These are phyloP conservation scores for Nymphicus hollandicus DNA, from an alignment of 2,113 vertebrate genomes.

Conservation along the genomic window DNA sequence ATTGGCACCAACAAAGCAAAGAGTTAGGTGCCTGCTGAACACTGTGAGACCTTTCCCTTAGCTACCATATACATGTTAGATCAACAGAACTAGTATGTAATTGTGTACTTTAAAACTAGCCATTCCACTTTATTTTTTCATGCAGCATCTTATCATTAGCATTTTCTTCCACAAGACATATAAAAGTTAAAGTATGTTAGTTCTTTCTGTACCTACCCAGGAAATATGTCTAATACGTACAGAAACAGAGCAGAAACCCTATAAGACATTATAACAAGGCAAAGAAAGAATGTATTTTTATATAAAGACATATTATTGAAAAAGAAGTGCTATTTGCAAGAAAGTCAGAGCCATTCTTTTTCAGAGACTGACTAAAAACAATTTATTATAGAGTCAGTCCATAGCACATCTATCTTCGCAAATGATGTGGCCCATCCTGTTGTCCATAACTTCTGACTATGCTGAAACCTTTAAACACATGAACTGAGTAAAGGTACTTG, in stretches of 20 bases:
- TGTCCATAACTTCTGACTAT: neutral
- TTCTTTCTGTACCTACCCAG: neutral
- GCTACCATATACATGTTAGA: neutral
- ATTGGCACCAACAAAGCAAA: neutral
- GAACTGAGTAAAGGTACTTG: neutral
- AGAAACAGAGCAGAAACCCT: neutral
- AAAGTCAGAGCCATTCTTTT: neutral
- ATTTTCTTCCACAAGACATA: neutral
- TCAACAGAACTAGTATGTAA: neutral
- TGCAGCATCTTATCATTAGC: neutral
- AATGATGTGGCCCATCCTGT: neutral
- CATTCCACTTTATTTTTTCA: neutral
- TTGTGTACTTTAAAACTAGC: neutral
- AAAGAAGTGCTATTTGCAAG: neutral
- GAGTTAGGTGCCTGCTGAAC: neutral
- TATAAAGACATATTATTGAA: neutral
- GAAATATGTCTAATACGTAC: neutral
- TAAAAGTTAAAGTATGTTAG: neutral
- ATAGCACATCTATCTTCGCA: neutral
- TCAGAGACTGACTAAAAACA: neutral
- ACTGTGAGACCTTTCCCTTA: neutral
- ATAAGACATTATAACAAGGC: neutral
- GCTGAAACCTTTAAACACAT: neutral
- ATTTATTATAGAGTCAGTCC: neutral
- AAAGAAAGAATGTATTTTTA: neutral